A percentile compares a stretch with the other conserved stretches of the same genome.
Conservation (phyloP, 2,797 vertebrate genomes). For the Meriones psammophilus region DNA sequence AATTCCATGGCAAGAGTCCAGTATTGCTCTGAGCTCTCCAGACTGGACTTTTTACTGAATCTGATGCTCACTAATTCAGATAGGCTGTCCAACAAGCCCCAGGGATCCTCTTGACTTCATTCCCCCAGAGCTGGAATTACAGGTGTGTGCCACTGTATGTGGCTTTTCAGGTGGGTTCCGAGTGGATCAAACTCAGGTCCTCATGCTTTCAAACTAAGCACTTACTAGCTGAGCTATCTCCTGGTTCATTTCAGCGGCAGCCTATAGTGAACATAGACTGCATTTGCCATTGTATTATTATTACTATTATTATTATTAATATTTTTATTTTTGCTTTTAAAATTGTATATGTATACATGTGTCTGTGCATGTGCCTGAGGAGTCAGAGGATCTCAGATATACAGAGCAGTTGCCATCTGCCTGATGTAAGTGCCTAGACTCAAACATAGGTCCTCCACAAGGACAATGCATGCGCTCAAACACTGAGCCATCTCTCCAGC, state of each 20-base stretch:
- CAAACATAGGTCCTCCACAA: not conserved
- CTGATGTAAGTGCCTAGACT: not conserved
- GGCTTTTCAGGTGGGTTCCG: not conserved
- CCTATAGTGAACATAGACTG: not conserved
- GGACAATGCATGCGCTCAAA: not conserved
- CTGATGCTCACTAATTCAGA: not conserved
- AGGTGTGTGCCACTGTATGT: not conserved
- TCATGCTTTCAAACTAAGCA: not conserved
- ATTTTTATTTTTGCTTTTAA: too few relatives aligned
- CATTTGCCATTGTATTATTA: not conserved
- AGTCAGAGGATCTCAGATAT: not conserved
- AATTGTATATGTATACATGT: too few relatives aligned
- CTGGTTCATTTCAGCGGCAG: not conserved
- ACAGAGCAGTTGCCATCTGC: not conserved
- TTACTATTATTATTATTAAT: not conserved
- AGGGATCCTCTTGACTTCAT: not conserved
- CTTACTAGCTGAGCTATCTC: not conserved
- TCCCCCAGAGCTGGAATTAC: not conserved
- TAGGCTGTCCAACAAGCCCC: not conserved
- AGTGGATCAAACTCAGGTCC: not conserved
- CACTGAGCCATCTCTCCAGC: not conserved
- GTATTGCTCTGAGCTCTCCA: too few relatives aligned
- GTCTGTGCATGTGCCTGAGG: not conserved
- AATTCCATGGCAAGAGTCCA: not conserved
- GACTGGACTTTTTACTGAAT: not conserved